These are phyloP conservation scores for Ochotona curzoniae DNA, from an alignment of 2,113 vertebrate genomes.

Conservation along the genomic window DNA sequence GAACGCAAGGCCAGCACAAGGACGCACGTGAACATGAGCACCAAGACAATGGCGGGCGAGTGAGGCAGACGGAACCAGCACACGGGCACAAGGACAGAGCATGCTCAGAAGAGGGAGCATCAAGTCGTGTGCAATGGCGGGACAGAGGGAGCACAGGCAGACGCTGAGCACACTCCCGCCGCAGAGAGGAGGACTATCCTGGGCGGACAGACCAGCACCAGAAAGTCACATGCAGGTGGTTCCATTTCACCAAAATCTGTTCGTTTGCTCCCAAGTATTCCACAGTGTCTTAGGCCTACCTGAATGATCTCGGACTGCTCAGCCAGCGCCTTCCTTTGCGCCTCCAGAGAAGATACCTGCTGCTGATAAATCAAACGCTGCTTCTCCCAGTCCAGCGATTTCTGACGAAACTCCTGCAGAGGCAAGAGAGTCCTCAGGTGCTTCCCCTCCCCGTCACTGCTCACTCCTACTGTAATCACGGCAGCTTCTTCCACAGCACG, in stretches of 20 bases:
- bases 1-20: neutral
- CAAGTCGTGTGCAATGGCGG: accelerated
- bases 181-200: neutral
- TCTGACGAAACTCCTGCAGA: conserved; percentile 91
- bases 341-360: conserved; percentile 91
- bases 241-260: conserved; percentile 1
- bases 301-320: conserved; percentile 91
- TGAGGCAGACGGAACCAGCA: neutral
- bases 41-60: neutral
- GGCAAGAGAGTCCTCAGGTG: conserved; percentile 73
- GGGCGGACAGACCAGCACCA: neutral
- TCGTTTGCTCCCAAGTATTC: neutral
- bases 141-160: neutral
- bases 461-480: neutral
- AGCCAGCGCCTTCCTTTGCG: conserved; percentile 91
- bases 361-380: conserved; percentile 91
- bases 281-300: conserved; percentile 82
- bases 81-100: neutral
- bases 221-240: neutral
- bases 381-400: conserved; percentile 93
- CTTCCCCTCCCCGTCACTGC: conserved; percentile 5
- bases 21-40: neutral
- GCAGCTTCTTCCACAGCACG: conserved; percentile 76
- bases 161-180: neutral
- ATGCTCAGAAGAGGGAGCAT: neutral